A percentile compares a stretch with the other conserved stretches of the same genome.
Evolutionary conservation across 2,797 vertebrate species (phyloP).

Genomic region (Dermochelys coriacea): DNA sequence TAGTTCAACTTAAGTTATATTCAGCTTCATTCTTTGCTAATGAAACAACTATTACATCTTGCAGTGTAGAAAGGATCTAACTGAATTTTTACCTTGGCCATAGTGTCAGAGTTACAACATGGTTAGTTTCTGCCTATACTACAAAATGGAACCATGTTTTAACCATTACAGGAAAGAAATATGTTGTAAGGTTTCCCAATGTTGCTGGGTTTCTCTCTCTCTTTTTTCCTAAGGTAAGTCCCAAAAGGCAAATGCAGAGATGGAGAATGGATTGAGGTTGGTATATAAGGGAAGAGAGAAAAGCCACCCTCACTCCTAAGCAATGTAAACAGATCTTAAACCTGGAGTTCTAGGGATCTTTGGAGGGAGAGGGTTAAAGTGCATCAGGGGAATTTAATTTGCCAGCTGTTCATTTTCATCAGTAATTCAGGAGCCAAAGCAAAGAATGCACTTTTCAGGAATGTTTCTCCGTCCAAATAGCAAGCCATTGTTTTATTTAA

Average conservation of each 20-base stretch:
- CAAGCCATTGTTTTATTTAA: constrained; percentile 46
- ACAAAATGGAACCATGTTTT: rapidly evolving
- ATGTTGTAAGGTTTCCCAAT: not conserved
- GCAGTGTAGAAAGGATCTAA: no score
- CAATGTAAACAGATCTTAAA: constrained; percentile 33
- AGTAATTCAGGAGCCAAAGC: constrained; percentile 45
- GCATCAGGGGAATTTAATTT: constrained; percentile 32
- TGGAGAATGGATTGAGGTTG: not conserved
- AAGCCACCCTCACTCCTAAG: not conserved
- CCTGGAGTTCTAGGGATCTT: constrained; percentile 1
- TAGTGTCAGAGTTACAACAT: not conserved
- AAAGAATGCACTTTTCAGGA: constrained; percentile 50
- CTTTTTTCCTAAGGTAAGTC: not conserved
- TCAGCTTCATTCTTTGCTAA: not conserved
- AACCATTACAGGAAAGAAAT: not conserved
- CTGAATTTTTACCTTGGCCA: not conserved
- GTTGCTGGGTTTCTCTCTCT: not conserved
- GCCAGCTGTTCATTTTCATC: constrained; percentile 65
- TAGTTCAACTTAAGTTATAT: not conserved
- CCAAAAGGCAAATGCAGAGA: not conserved
- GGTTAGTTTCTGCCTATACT: rapidly evolving
- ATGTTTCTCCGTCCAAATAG: constrained; percentile 47
- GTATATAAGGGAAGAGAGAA: not conserved
- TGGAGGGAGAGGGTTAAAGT: not conserved
- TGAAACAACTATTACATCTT: not conserved